Base-by-base conservation (phyloP, 2,888 invertebrate genomes). In the Pristionchus entomophagus region DNA sequence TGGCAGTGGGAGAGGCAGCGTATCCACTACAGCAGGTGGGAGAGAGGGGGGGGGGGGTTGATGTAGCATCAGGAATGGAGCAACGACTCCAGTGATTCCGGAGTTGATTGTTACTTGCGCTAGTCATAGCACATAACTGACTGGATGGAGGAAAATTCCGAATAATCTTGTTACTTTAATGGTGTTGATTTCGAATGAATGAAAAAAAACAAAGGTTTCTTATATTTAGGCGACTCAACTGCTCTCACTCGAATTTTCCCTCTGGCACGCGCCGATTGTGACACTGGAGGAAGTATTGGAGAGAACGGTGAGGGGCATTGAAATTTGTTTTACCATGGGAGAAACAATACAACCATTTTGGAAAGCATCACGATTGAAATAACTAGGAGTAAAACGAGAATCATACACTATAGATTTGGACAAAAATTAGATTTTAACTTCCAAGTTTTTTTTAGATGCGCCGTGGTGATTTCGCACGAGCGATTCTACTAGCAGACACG, bases 1-100 rank as follows among this genome's bases (percentile, higher is more conserved):
- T 91, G 89, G 89, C 90, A 22, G 89, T 91, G 82, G 91, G 91
- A 22, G 91, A 91, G 22, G 86, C 90, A 0, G 89, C 91, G 2
- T 84, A 88, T 53, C 90, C 89, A 14, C 86, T 91, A 32, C 88
- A 89, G 53, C 89, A 89, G 85, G 85, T 85, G 29, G 17, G 73
- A 35, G 59, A 35, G 62, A 38, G 12, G 65, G 56, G 19, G 32
- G 65, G 65, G 35, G 32, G 17, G 35, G 12, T 4, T 8, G 26
- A 59, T 10, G 59, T 59, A n/a, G n/a, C n/a, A n/a, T n/a, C n/a
- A n/a, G n/a, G n/a, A n/a, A n/a, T n/a, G n/a, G n/a, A n/a, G n/a
- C n/a, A n/a, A n/a, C n/a, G n/a, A n/a, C n/a, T n/a, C n/a, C n/a
- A n/a, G n/a, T n/a, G n/a, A 69, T 38, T 69, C 5, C 32, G 32